Evolutionary conservation across 2,113 vertebrate genomes (phyloP).

Genomic region (Ailurus styani): DNA sequence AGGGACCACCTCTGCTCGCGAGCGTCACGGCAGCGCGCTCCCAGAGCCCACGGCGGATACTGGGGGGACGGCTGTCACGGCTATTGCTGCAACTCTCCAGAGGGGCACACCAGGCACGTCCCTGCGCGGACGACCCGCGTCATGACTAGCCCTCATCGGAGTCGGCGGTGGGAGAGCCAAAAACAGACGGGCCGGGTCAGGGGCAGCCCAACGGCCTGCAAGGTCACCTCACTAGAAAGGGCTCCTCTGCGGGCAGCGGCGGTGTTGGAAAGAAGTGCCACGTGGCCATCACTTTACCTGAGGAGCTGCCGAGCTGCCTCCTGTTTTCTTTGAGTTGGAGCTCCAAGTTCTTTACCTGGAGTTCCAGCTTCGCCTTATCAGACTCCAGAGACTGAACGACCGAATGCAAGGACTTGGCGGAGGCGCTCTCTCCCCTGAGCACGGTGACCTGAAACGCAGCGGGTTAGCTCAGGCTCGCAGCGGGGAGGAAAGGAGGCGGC

Average conservation of each 20-base stretch:
- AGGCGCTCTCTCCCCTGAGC: conserved; percentile 86
- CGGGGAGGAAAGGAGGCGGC: accelerated
- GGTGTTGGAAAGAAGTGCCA: accelerated
- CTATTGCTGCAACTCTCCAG: not conserved
- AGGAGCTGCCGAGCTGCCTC: conserved; percentile 75
- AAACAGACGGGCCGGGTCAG: accelerated
- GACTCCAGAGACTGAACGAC: conserved; percentile 88
- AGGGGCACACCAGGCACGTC: accelerated
- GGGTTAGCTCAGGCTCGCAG: not conserved
- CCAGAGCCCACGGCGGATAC: accelerated
- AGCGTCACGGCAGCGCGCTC: accelerated
- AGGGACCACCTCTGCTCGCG: not conserved
- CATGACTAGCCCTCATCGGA: not conserved
- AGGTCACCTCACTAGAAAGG: not conserved
- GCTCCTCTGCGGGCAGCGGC: not conserved
- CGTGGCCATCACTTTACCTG: conserved; percentile 70
- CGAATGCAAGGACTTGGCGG: conserved; percentile 86
- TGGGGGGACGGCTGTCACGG: accelerated
- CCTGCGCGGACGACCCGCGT: not conserved
- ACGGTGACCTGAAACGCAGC: conserved; percentile 82
- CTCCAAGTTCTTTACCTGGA: conserved; percentile 89
- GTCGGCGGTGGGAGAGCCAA: accelerated
- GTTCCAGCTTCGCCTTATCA: conserved; percentile 90
- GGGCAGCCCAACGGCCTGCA: not conserved
- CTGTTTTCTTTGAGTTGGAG: conserved; percentile 84